These are phyloP conservation scores for Mythimna vitellina DNA, from an alignment of 2,888 invertebrate genomes.

Conservation along the genomic window DNA sequence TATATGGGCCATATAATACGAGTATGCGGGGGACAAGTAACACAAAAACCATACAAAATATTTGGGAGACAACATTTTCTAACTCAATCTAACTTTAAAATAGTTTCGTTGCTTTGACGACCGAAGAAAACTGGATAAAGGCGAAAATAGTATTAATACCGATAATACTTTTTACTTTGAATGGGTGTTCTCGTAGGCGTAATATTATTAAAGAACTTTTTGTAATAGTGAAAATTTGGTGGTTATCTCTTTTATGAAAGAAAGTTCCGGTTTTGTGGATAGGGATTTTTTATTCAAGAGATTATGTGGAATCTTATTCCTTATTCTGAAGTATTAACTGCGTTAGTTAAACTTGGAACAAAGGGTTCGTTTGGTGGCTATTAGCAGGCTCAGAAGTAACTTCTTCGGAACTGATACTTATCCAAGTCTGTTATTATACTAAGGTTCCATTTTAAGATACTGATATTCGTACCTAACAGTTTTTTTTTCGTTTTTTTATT, in stretches of 20 bases:
- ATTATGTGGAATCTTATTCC: conserved; percentile 7
- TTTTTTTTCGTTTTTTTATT: no score
- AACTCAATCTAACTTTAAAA: conserved; percentile 85
- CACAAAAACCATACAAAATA: conserved; percentile 73
- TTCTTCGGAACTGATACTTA: neutral
- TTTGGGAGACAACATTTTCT: conserved; percentile 68
- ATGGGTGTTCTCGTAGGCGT: conserved; percentile 32
- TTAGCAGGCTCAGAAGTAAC: neutral
- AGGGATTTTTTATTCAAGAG: conserved; percentile 32
- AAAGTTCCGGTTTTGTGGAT: conserved; percentile 11
- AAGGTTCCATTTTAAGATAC: neutral
- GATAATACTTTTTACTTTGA: conserved; percentile 58
- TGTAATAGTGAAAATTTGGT: conserved; percentile 50
- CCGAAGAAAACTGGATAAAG: conserved; percentile 64
- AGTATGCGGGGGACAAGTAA: conserved; percentile 39
- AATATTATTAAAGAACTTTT: conserved; percentile 51
- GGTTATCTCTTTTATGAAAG: conserved; percentile 41
- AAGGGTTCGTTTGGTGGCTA: neutral
- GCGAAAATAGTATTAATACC: conserved; percentile 65
- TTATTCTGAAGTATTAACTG: conserved; percentile 4
- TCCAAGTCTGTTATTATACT: neutral
- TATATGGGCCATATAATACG: conserved; percentile 53
- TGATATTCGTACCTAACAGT: no score
- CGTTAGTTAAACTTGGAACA: neutral
- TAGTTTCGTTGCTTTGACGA: conserved; percentile 74